Base-by-base conservation (phyloP, 2,888 invertebrate genomes). In the Sminthurinus aureus region DNA sequence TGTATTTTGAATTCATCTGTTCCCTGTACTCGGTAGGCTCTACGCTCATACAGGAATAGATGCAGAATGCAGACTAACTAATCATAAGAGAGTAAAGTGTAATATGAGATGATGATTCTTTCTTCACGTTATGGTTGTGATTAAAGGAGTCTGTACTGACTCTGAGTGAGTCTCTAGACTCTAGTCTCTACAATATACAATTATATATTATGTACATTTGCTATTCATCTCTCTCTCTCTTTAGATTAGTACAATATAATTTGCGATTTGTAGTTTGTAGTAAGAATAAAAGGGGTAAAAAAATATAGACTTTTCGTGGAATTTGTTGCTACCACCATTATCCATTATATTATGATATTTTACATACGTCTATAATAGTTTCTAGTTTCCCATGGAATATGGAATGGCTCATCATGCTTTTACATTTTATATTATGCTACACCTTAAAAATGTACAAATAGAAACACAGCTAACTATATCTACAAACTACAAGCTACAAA, bases 161-260 rank as follows among this genome's bases (percentile, higher is more conserved):
- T 9, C 11, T 67, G n/a, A n/a, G 67, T 9, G n/a, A n/a, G n/a
- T n/a, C n/a, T n/a, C n/a, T n/a, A n/a, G n/a, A n/a, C n/a, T n/a
- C n/a, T n/a, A 20, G n/a, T 22, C 24, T 9, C 24, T 67, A 67
- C 12, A 20, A 1, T 20, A n/a, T 79, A 22, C 69, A 50, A 81
- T 38, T 38, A 38, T 38, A 38, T 6, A 38, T 81, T 6, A 38
- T 81, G 73, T 73, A 66, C 74, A 81, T 66, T 81, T 52, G 15
- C 81, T 81, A 81, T 81, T 81, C 81, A 74, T 18, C 58, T 38
- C 67, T 66, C 66, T 50, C 75, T 51, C 75, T 51, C 38, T 22
- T 50, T n/a, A 13, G 20, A 24, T 58, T 20, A 76, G 76, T 71
- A 71, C 26, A 71, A 38, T 38, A 38, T 38, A 38, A 38, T 38